Evolutionary conservation across 2,113 vertebrate species (phyloP), one percentile per base, ranked within the genome.

Genomic region (Gavia stellata): DNA sequence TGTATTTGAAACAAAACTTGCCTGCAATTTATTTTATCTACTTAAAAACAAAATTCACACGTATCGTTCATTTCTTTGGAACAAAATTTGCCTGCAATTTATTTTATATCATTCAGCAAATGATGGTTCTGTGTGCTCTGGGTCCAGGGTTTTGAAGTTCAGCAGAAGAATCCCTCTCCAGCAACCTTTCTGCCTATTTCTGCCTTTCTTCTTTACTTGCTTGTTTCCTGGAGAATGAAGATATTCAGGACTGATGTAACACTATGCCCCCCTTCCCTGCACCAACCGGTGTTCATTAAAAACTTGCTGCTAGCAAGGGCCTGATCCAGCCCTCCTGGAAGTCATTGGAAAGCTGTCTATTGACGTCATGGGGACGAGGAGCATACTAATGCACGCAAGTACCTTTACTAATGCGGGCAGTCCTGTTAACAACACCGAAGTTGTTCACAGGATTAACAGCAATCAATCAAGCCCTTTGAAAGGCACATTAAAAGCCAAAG

Each of bases 361-460:
- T 95, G 95, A 94, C 91, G 67, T 95, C 94, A 95, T 53, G 68
- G 45, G 94, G 94, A 95, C 33, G 47, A 97, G 94, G 24, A 95
- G 95, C 92, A 96, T 97, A 91, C 89, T 92, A 95, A 96, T 97
- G 91, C 58, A 38, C 68, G 49, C 58, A 20, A 94, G 86, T 95
- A 89, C 86, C 78, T 94, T 91, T 88, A 50, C 95, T 95, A 94
- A 97, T 95, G 91, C 74, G 45, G 62, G 81, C 84, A 86, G 91
- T 94, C 91, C 94, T 97, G 95, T 96, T 96, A 94, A 94, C 92
- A 95, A 87, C 92, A 91, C 70, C 26, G 78, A 89, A 91, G 91
- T 95, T 97, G 94, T 97, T 96, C 96, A 80, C 91, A 50, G 87
- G 94, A 97, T 95, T 95, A 97, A 73, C 95, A 97, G 86, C 95